Conservation (phyloP, 2,113 vertebrate genomes). For the Dryoscopus gambensis region DNA sequence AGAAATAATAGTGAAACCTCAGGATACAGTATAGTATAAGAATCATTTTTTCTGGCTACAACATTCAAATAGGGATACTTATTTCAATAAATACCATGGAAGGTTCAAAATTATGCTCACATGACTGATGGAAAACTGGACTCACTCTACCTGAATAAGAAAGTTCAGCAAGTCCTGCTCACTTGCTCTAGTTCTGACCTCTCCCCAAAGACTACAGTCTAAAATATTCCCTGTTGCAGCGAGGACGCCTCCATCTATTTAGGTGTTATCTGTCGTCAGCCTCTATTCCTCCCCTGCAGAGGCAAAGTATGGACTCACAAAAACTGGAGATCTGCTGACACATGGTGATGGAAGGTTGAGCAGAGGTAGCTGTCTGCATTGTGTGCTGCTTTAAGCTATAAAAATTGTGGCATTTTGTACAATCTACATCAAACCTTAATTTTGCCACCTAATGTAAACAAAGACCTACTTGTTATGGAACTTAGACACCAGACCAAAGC, state of each 20-base stretch:
- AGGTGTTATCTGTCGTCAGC: background rate
- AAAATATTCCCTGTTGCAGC: background rate
- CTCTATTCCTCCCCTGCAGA: background rate
- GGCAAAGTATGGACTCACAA: background rate
- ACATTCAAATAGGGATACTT: background rate
- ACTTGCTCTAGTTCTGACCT: constrained; percentile 41
- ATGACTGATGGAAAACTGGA: background rate
- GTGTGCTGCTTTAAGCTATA: background rate
- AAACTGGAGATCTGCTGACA: background rate
- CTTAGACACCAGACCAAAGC: background rate
- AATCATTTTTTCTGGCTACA: constrained; percentile 28
- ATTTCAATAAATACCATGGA: constrained; percentile 31
- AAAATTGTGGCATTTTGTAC: background rate
- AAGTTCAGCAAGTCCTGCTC: constrained; percentile 39
- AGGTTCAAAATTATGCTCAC: constrained; percentile 6
- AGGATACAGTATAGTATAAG: background rate
- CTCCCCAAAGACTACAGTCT: constrained; percentile 14
- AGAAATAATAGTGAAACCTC: constrained; percentile 57
- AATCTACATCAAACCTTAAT: background rate
- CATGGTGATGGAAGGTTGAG: background rate
- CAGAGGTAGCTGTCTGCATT: background rate
- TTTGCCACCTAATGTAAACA: background rate
- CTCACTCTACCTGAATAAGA: constrained; percentile 15
- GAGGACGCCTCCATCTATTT: background rate
- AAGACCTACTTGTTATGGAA: background rate